phyloP scores from a whole-genome alignment of 2,113 vertebrate species.

The Eclectus roratus region DNA sequence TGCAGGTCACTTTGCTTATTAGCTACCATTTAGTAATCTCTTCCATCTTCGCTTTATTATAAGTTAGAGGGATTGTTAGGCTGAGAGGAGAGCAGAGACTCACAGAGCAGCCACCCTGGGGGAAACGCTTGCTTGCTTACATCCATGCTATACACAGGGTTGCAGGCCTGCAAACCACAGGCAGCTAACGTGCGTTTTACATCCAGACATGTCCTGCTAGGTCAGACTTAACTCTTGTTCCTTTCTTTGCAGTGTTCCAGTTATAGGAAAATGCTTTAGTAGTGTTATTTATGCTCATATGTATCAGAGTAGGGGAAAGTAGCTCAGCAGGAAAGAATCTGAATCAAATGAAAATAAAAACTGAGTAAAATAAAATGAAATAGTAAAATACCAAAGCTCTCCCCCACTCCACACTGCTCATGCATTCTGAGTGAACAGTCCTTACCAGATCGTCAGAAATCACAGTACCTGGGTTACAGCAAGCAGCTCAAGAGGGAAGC shows the following conservation, averaged over 20 bases:
- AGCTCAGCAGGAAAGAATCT: neutral
- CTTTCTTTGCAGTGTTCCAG: neutral
- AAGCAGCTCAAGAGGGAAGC: neutral
- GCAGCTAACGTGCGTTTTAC: neutral
- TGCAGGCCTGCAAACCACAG: neutral
- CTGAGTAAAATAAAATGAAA: neutral
- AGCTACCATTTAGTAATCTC: conserved; percentile 25
- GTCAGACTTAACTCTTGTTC: neutral
- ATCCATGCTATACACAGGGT: neutral
- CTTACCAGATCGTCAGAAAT: neutral
- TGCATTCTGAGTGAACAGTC: neutral
- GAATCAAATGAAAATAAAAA: neutral
- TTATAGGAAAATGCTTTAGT: neutral
- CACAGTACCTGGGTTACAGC: neutral
- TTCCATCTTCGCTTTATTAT: conserved; percentile 33
- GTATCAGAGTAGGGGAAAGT: neutral
- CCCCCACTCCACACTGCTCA: neutral
- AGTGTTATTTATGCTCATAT: neutral
- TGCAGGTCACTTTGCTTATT: conserved; percentile 13
- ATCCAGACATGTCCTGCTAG: neutral
- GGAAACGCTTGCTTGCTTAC: neutral
- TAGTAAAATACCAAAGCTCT: neutral
- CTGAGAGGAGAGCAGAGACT: neutral
- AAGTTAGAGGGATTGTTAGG: neutral
- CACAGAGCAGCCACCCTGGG: neutral